Base-by-base conservation (phyloP, 2,888 invertebrate species). In the Rhopalosiphum nymphaeae region DNA sequence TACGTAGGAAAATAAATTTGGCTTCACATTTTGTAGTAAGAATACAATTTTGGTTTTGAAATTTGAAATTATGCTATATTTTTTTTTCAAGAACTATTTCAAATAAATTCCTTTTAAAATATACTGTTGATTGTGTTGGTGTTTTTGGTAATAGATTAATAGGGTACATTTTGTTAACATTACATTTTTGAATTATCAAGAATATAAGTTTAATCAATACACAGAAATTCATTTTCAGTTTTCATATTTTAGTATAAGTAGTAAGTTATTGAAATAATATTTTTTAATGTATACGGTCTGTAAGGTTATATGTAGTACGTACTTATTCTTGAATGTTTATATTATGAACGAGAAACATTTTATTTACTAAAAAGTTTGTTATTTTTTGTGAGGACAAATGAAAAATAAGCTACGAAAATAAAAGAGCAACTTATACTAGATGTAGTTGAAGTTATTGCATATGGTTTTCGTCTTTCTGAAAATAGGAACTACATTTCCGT, bases 401-500 rank as follows among this genome's bases (percentile, higher is more conserved):
- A 78, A 36, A 36, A 36, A 78, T 42, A 78, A 42, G 36, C 0
- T 2, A 36, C 78, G 78, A 7, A 7, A 78, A 78, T 36, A 78
- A 78, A 36, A 78, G 44, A n/a, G 29, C n/a, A 25, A 46, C 21
- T 29, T 26, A 29, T 36, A 78, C 67, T 49, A 49, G 49, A 91
- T 25, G 25, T 53, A 42, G 53, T 84, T 56, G 42, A 53, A 11
- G 42, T 91, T 84, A 67, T 21, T 46, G 53, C 84, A 29, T 84
- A 84, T 42, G 53, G 44, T 61, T 86, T 57, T 86, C 26, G 85
- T 88, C 61, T 85, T 90, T 90, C 57, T 42, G 85, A 93, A 85
- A 57, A 89, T 78, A 46, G 90, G 53, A 85, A 87, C 61, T 89
- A 49, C 85, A 57, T 90, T 90, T 84, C 57, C 89, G 57, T 85